phyloP scores from a whole-genome alignment of 2,888 invertebrate species.

The Chalcosyrphus nemorum region DNA sequence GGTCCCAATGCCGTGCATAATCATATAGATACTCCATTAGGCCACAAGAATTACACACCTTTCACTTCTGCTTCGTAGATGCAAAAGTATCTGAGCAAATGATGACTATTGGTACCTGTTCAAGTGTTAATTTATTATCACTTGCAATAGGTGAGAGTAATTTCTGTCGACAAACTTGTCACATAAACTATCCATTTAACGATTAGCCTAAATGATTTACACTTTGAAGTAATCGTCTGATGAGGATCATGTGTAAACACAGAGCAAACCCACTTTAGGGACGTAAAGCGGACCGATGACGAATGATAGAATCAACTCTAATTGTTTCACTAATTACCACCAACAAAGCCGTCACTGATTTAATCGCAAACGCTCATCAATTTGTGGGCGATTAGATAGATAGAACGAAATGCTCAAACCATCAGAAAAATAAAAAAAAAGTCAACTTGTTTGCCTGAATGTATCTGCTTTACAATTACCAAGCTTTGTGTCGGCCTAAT shows the following conservation, averaged over 20 bases:
- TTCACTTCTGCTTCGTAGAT: too few species aligned
- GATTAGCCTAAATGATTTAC: neutral
- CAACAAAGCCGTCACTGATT: neutral
- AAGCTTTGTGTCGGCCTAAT: neutral
- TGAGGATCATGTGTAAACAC: neutral
- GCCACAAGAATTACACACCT: too few species aligned
- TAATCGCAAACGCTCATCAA: neutral
- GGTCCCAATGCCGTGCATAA: too few species aligned
- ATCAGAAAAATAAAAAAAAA: neutral
- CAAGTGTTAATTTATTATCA: neutral
- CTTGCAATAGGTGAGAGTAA: neutral
- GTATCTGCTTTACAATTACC: neutral
- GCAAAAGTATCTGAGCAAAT: too few species aligned
- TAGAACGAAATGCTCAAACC: neutral
- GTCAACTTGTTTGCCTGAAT: neutral
- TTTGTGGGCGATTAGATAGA: neutral
- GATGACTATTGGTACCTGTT: too few species aligned
- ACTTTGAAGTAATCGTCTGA: too few species aligned
- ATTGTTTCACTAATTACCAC: neutral
- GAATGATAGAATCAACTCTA: neutral
- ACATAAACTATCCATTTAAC: neutral
- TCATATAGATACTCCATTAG: too few species aligned
- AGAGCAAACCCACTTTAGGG: neutral
- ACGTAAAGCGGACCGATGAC: too few species aligned
- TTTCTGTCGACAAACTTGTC: neutral